Base-by-base conservation (phyloP, 2,113 vertebrate species). In the Panthera uncia region DNA sequence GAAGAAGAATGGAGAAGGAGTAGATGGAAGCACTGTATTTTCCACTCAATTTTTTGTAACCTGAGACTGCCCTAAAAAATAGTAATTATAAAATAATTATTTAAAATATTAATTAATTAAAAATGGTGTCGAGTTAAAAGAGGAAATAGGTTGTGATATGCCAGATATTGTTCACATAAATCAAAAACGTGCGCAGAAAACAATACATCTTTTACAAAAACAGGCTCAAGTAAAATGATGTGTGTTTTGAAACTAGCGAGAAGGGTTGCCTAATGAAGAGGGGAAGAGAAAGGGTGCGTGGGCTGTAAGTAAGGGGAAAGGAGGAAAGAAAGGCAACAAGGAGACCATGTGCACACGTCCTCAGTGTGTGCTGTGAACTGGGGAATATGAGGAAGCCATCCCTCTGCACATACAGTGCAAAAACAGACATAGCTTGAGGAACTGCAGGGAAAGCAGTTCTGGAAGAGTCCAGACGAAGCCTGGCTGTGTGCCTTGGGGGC, bases 141-240 rank as follows among this genome's bases (percentile, higher is more conserved):
- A 71, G 31, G 45, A 79, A 55, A 66, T 48, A 66, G 9, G 12
- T 86, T 38, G 2, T 69, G 41, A 79, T 19, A 69, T 79, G 74
- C 29, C 38, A 61, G 29, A 41, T 73, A 45, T 48, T 82, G 48
- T 82, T 84, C 89, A 69, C 36, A 87, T 74, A 83, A 82, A 79
- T 91, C 69, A 18, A 48, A 89, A 97, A 80, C 48, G 8, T 66
- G n/a, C 79, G 18, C 23, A 57, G 57, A 89, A 91, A 96, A 52
- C 2, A 73, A 45, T 33, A 41, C 0, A 29, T 69, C 10, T 96
- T 73, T 97, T 73, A 69, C 7, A 52, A 87, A 97, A 92, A 45
- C 4, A 84, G 66, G 19, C 25, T 66, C 23, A 73, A 73, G 29
- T 14, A 52, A 69, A 71, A 61, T 73, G 25, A 31, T 90, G 23